These are phyloP conservation scores for Chaenogobius annularis DNA, from an alignment of 2,113 vertebrate species.

Conservation along the genomic window DNA sequence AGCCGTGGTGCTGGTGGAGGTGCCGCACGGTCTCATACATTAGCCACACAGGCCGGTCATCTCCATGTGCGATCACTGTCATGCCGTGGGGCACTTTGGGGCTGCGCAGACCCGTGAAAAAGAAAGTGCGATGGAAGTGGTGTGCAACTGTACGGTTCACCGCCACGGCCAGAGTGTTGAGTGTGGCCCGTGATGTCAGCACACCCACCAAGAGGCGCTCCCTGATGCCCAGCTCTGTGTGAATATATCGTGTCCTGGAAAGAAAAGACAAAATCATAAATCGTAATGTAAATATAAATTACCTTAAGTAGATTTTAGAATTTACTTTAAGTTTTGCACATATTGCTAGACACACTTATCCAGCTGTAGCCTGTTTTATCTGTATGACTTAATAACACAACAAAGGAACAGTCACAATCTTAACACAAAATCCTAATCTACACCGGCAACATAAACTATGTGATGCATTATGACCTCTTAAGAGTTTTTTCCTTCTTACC, in stretches of 20 bases:
- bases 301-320: background rate
- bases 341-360: background rate
- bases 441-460: background rate
- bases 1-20: slow-evolving; percentile 86
- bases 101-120: slow-evolving; percentile 90
- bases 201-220: slow-evolving; percentile 91
- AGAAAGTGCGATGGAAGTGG: slow-evolving; percentile 88
- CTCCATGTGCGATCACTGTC: slow-evolving; percentile 89
- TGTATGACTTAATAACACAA: background rate
- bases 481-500: slow-evolving; percentile 71
- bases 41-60: slow-evolving; percentile 95
- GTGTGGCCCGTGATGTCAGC: slow-evolving; percentile 87
- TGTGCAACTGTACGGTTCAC: slow-evolving; percentile 94
- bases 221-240: slow-evolving; percentile 94
- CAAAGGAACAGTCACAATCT: background rate
- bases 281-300: no score
- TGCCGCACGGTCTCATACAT: slow-evolving; percentile 95
- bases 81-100: slow-evolving; percentile 89
- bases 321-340: background rate
- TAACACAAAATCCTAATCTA: background rate
- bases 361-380: background rate
- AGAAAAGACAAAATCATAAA: slow-evolving; percentile 3
- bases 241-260: slow-evolving; percentile 92
- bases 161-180: slow-evolving; percentile 88
- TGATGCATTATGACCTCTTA: background rate